Percentiles rank a stretch among this genome's conserved stretches.
phyloP scores from a whole-genome alignment of 2,113 vertebrate genomes.

The Leucoraja erinaceus region DNA sequence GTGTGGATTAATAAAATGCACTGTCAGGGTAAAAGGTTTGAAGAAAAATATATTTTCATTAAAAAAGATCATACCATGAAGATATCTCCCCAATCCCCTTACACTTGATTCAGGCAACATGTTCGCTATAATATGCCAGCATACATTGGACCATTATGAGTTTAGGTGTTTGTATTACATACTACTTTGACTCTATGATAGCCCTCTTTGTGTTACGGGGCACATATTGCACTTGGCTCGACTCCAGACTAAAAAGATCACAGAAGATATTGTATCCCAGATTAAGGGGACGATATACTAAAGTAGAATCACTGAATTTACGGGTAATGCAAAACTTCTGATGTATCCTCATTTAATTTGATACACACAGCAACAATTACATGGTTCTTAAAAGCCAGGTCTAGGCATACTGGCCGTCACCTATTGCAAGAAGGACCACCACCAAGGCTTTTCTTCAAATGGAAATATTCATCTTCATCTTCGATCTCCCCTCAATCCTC shows the following conservation, averaged over 20 bases:
- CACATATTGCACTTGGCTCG: background rate
- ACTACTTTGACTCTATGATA: constrained; percentile 17
- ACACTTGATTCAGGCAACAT: background rate
- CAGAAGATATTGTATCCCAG: background rate
- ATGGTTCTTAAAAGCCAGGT: constrained; percentile 81
- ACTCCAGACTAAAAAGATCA: constrained; percentile 1
- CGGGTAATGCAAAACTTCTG: background rate
- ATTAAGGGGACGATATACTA: background rate
- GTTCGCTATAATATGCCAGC: background rate
- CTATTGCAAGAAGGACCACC: constrained; percentile 90
- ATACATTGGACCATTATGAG: background rate
- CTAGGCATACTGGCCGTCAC: constrained; percentile 66
- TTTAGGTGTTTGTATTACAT: background rate
- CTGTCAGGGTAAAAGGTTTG: too few relatives aligned
- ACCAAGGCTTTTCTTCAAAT: constrained; percentile 84
- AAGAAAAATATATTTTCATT: background rate
- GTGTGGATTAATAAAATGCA: background rate
- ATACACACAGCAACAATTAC: constrained; percentile 40
- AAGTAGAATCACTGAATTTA: background rate
- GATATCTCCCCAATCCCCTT: background rate
- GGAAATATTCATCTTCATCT: background rate
- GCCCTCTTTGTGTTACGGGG: background rate
- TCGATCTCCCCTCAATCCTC: constrained; percentile 47
- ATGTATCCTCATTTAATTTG: background rate
- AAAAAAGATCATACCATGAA: background rate